phyloP scores from a whole-genome alignment of 2,797 vertebrate species.

The Anas capensis region DNA sequence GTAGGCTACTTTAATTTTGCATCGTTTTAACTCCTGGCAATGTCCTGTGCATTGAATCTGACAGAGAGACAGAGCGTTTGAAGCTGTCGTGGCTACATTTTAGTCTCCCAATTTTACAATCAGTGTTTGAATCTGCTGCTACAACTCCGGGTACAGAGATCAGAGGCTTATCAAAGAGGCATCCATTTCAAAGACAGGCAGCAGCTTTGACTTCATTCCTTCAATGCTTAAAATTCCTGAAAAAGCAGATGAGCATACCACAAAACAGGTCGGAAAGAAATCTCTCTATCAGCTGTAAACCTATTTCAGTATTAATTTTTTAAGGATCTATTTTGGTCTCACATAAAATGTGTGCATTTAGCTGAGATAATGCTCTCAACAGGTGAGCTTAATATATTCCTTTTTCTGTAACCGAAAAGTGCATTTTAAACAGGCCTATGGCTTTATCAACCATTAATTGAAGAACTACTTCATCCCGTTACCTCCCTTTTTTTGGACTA shows the following conservation, averaged over 20 bases:
- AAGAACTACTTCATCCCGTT: conserved; percentile 37
- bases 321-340: conserved; percentile 57
- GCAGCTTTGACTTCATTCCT: conserved; percentile 71
- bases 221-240: conserved; percentile 61
- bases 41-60: conserved; percentile 69
- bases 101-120: conserved; percentile 72
- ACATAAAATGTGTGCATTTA: conserved; percentile 51
- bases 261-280: conserved; percentile 60
- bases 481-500: background rate
- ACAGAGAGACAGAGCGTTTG: conserved; percentile 68
- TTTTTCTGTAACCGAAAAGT: conserved; percentile 19
- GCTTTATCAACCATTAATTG: conserved; percentile 46
- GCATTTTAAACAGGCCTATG: conserved; percentile 13
- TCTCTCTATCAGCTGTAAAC: conserved; percentile 21
- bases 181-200: conserved; percentile 72
- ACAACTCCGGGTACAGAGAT: conserved; percentile 67
- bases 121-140: conserved; percentile 72
- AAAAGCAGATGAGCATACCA: conserved; percentile 56
- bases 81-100: conserved; percentile 63
- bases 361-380: conserved; percentile 69
- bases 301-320: conserved; percentile 49
- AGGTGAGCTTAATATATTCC: conserved; percentile 58
- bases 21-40: conserved; percentile 69
- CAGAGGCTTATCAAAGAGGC: conserved; percentile 74
- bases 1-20: conserved; percentile 74